Conservation (phyloP, 2,113 vertebrate genomes). For the Hiodon tergisus region DNA sequence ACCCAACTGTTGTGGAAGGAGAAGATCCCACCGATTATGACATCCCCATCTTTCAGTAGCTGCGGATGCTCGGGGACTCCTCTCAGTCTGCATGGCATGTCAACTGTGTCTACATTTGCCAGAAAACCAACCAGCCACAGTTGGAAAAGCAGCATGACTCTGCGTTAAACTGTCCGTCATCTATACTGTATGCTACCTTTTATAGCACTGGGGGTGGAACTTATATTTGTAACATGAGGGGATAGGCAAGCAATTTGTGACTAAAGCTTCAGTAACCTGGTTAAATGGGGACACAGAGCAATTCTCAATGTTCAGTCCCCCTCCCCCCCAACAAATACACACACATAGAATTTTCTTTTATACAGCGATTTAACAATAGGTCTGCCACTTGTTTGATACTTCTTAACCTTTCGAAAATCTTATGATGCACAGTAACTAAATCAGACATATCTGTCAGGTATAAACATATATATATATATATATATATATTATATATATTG, state of each 20-base stretch:
- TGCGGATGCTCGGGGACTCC: constrained; percentile 31
- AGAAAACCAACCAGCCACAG: constrained; percentile 5
- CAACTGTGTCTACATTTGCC: constrained; percentile 22
- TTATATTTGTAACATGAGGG: not conserved
- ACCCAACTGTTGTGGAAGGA: constrained; percentile 45
- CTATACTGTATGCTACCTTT: not conserved
- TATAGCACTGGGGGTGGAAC: not conserved
- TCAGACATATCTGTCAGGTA: too few relatives aligned
- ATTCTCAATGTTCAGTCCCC: too few relatives aligned
- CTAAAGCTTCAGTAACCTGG: too few relatives aligned
- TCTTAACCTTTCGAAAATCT: too few relatives aligned
- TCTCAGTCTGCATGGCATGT: constrained; percentile 32
- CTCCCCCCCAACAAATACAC: too few relatives aligned
- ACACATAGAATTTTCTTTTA: too few relatives aligned
- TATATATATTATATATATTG: too few relatives aligned
- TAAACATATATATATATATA: too few relatives aligned
- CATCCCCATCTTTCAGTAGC: constrained; percentile 38
- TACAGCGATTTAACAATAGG: too few relatives aligned
- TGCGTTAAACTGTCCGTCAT: not conserved
- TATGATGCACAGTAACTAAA: too few relatives aligned
- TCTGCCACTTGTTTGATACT: too few relatives aligned
- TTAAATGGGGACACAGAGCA: too few relatives aligned
- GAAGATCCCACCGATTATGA: constrained; percentile 46
- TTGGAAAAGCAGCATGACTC: constrained; percentile 10
- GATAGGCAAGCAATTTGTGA: not conserved